Percentiles rank a stretch among this genome's conserved stretches.
phyloP scores from a whole-genome alignment of 2,797 vertebrate genomes.

The Danio jaintianensis region DNA sequence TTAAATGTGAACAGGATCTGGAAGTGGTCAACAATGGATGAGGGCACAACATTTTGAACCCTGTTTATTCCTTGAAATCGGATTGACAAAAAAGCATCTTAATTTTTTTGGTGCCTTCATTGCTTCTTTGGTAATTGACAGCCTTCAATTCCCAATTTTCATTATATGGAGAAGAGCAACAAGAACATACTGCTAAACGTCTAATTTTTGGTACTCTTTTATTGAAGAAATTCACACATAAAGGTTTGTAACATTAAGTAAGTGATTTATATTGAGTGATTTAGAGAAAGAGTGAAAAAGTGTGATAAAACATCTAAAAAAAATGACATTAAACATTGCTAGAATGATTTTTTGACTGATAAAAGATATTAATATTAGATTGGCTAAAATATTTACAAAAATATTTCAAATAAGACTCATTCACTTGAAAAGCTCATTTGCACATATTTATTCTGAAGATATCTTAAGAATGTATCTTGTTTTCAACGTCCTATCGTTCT shows the following conservation, averaged over 20 bases:
- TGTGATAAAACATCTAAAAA: background rate
- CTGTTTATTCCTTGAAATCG: too few relatives aligned
- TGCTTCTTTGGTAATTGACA: background rate
- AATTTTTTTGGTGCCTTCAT: background rate
- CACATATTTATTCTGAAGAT: background rate
- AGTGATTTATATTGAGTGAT: background rate
- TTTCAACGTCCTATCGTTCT: conserved; percentile 1
- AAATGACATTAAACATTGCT: background rate
- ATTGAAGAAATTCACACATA: background rate
- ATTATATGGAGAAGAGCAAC: conserved; percentile 1
- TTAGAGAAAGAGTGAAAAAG: background rate
- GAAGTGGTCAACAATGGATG: too few relatives aligned
- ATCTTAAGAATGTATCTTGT: background rate
- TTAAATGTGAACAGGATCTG: too few relatives aligned
- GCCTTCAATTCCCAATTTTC: background rate
- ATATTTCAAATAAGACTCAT: background rate
- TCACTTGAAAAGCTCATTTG: background rate
- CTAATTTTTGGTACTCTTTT: background rate
- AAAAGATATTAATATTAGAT: background rate
- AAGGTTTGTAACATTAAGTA: background rate
- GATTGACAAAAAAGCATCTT: too few relatives aligned
- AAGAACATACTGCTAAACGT: background rate
- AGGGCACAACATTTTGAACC: too few relatives aligned
- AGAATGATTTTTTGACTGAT: background rate
- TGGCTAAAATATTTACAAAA: background rate